Conservation (phyloP, 2,797 vertebrate genomes). For the Enteromius treurensis region DNA sequence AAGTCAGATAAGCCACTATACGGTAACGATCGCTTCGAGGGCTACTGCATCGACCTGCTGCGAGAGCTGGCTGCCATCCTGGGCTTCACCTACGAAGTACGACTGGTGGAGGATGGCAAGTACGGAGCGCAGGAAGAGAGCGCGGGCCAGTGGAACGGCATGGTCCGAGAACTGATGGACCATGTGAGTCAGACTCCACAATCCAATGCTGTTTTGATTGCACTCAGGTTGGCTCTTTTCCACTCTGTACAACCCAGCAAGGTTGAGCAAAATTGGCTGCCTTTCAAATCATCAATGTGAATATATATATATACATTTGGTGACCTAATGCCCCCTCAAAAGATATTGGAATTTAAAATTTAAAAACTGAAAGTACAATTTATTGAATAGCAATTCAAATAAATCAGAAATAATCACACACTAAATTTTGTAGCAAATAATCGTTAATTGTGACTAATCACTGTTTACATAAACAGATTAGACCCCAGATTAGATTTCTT, state of each 20-base stretch:
- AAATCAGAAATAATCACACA: background rate
- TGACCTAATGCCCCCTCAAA: background rate
- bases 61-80: conserved; percentile 92
- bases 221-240: background rate
- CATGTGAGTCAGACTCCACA: conserved; percentile 83
- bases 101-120: conserved; percentile 92
- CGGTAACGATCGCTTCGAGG: conserved; percentile 96
- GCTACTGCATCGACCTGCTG: conserved; percentile 96
- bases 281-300: background rate
- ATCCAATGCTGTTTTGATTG: background rate
- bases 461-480: background rate
- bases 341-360: background rate
- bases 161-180: conserved; percentile 96
- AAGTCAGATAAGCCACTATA: conserved; percentile 97
- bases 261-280: background rate
- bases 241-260: background rate
- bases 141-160: conserved; percentile 96
- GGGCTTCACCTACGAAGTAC: conserved; percentile 94
- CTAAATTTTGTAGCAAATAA: background rate
- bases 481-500: background rate
- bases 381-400: background rate
- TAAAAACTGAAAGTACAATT: background rate
- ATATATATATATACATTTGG: background rate
- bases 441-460: background rate
- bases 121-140: conserved; percentile 95